phyloP scores from a whole-genome alignment of 2,797 vertebrate species.

The Lycodopsis pacificus region DNA sequence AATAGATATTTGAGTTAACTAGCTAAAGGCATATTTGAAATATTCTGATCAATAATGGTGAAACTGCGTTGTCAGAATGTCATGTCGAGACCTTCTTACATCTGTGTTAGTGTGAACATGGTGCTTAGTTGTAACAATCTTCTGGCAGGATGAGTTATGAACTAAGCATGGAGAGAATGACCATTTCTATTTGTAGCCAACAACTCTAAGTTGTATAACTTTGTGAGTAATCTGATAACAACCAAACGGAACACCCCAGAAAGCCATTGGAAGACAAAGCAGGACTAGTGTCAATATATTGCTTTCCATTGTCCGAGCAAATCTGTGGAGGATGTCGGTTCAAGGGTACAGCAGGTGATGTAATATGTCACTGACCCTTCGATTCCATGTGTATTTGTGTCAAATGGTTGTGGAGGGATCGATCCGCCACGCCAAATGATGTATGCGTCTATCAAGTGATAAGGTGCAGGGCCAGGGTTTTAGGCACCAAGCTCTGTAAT shows the following conservation, averaged over 20 bases:
- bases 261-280: conserved; percentile 40
- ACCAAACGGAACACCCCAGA: conserved; percentile 1
- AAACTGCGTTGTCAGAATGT: too few species aligned
- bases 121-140: neutral
- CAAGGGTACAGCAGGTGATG: conserved; percentile 55
- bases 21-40: too few species aligned
- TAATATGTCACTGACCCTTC: conserved; percentile 54
- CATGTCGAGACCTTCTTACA: too few species aligned
- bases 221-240: neutral
- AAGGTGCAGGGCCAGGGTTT: conserved; percentile 70
- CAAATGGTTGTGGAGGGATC: conserved; percentile 57
- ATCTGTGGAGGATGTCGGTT: conserved; percentile 58
- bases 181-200: neutral
- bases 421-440: conserved; percentile 56
- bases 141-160: neutral
- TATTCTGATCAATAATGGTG: too few species aligned
- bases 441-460: conserved; percentile 61
- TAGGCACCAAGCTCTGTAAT: conserved; percentile 67
- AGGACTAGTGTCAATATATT: conserved; percentile 54
- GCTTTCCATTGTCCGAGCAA: conserved; percentile 45
- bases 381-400: conserved; percentile 67
- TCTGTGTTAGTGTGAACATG: neutral
- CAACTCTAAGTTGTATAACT: neutral
- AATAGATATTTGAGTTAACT: too few species aligned
- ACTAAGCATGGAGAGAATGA: neutral